Percentiles rank a stretch among this genome's conserved stretches.
phyloP scores from a whole-genome alignment of 2,888 invertebrate genomes.

The Biston stratarius region DNA sequence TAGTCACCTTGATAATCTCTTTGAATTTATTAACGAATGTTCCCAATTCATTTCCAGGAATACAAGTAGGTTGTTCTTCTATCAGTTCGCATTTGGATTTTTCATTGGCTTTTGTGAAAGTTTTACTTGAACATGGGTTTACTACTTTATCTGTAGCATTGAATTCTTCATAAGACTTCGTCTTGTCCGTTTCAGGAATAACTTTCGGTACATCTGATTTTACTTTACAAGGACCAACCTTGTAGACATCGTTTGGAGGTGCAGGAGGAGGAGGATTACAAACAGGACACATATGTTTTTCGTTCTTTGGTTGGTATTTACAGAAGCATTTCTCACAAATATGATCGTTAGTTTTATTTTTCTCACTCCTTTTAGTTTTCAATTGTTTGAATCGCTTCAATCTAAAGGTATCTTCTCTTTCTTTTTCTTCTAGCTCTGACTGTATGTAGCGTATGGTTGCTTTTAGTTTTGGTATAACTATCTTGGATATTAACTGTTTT shows the following conservation, averaged over 20 bases:
- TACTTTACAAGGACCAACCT: background rate
- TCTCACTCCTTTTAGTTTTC: conserved; percentile 31
- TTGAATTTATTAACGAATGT: conserved; percentile 1
- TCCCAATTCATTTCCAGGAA: background rate
- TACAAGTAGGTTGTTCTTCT: background rate
- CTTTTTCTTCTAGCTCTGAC: conserved; percentile 55
- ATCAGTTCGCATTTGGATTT: background rate
- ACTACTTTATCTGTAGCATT: background rate
- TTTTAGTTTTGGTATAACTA: conserved; percentile 53
- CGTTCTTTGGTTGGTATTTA: background rate
- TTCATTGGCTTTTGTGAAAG: background rate
- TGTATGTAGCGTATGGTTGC: conserved; percentile 52
- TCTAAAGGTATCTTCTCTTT: conserved; percentile 56
- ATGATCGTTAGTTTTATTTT: background rate
- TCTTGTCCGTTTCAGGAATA: background rate
- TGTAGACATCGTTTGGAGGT: background rate
- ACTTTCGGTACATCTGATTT: background rate
- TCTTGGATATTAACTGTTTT: conserved; percentile 55
- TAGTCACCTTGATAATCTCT: conserved; percentile 9
- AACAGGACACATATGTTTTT: background rate
- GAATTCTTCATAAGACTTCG: background rate
- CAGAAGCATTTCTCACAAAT: conserved; percentile 1
- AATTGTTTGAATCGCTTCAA: conserved; percentile 52
- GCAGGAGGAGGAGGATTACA: background rate
- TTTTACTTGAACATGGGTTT: background rate